phyloP scores from a whole-genome alignment of 2,113 vertebrate genomes.

The Dendrocopos noguchii region DNA sequence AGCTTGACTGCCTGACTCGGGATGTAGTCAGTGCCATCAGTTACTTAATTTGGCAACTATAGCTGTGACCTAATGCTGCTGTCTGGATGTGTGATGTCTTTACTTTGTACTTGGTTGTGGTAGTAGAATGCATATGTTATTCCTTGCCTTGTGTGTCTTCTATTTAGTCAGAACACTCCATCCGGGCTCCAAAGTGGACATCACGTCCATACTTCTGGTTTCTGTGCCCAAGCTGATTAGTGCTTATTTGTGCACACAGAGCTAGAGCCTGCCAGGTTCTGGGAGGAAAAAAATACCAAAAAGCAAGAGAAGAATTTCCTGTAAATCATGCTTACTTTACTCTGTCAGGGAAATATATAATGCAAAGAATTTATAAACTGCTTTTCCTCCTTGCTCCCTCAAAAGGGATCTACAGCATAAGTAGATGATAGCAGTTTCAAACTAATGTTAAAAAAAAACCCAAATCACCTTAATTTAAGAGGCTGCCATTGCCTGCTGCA shows the following conservation, averaged over 20 bases:
- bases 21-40: not conserved
- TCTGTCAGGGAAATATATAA: not conserved
- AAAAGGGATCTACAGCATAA: not conserved
- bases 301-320: not conserved
- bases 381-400: not conserved
- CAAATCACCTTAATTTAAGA: not conserved
- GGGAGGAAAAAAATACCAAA: not conserved
- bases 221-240: not conserved
- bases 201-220: not conserved
- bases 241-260: not conserved
- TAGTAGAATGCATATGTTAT: not conserved
- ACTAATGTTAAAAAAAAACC: not conserved
- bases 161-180: not conserved
- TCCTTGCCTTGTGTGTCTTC: not conserved
- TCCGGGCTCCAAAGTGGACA: not conserved
- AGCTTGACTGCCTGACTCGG: not conserved
- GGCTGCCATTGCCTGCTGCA: not conserved
- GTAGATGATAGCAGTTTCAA: not conserved
- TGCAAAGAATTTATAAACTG: not conserved
- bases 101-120: not conserved
- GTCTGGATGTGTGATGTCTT: not conserved
- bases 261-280: not conserved
- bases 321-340: not conserved
- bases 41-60: rapidly evolving
- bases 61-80: not conserved